Evolutionary conservation across 1,140 invertebrate species (phyloP).

Genomic region (Heliothis virescens): DNA sequence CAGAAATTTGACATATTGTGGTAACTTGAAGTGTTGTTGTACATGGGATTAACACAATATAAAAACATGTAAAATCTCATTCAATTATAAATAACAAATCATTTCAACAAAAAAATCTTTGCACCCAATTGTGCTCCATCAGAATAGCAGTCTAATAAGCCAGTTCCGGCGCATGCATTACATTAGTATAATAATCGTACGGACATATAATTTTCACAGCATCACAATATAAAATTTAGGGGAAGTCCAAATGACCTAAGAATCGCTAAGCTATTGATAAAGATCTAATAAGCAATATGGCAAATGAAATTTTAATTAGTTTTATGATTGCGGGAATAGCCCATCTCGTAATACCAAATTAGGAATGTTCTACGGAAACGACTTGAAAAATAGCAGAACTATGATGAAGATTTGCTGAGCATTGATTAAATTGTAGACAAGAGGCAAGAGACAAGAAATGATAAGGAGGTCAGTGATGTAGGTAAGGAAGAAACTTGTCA

Average conservation of each 20-base stretch:
- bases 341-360: neutral
- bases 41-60: neutral
- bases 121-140: conserved; percentile 6
- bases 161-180: neutral
- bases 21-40: too few species aligned
- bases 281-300: neutral
- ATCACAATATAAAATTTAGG: neutral
- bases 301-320: neutral
- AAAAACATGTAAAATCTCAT: neutral
- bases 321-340: neutral
- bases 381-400: too few species aligned
- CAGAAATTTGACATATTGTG: too few species aligned
- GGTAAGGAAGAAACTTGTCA: too few species aligned
- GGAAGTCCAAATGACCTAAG: conserved; percentile 5
- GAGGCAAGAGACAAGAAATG: too few species aligned
- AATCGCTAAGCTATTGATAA: neutral
- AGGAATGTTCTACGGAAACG: too few species aligned
- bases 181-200: neutral
- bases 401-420: too few species aligned
- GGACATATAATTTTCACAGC: neutral
- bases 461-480: too few species aligned
- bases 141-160: neutral
- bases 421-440: too few species aligned
- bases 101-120: conserved; percentile 26
- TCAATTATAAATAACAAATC: neutral